phyloP scores from a whole-genome alignment of 2,113 vertebrate species.

The Rhinoderma darwinii region DNA sequence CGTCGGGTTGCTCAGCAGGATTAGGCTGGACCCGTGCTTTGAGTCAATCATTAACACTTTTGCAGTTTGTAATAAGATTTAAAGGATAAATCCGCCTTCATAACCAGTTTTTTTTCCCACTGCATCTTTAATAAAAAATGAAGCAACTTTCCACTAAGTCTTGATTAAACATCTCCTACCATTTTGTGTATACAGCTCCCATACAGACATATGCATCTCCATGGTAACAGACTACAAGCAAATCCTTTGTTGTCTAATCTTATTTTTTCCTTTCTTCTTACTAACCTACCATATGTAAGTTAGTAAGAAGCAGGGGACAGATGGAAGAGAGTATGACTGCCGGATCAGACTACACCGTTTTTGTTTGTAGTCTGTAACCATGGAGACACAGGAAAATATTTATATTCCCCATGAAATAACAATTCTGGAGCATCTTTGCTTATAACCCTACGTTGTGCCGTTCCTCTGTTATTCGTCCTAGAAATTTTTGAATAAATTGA shows the following conservation, averaged over 20 bases:
- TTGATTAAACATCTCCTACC: background rate
- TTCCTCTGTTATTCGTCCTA: too few relatives aligned
- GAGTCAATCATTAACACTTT: background rate
- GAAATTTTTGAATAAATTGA: too few relatives aligned
- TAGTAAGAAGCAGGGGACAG: background rate
- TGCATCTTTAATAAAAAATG: background rate
- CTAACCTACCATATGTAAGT: background rate
- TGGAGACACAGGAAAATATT: slow-evolving; percentile 18
- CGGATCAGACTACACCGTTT: background rate
- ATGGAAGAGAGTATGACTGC: background rate
- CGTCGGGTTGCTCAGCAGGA: background rate
- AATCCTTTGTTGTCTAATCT: too few relatives aligned
- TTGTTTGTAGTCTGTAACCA: background rate
- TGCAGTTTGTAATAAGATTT: slow-evolving; percentile 1
- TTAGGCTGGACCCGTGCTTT: background rate
- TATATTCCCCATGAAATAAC: too few relatives aligned
- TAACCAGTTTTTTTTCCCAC: background rate
- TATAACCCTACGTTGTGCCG: too few relatives aligned
- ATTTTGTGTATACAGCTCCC: background rate
- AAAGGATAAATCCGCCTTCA: background rate
- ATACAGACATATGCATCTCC: background rate
- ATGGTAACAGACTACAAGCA: background rate
- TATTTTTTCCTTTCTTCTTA: too few relatives aligned
- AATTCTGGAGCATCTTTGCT: too few relatives aligned
- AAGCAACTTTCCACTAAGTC: background rate